Evolutionary conservation across 2,797 vertebrate genomes (phyloP), one percentile per base, ranked within the genome.

Genomic region (Diglossa cyanea): DNA sequence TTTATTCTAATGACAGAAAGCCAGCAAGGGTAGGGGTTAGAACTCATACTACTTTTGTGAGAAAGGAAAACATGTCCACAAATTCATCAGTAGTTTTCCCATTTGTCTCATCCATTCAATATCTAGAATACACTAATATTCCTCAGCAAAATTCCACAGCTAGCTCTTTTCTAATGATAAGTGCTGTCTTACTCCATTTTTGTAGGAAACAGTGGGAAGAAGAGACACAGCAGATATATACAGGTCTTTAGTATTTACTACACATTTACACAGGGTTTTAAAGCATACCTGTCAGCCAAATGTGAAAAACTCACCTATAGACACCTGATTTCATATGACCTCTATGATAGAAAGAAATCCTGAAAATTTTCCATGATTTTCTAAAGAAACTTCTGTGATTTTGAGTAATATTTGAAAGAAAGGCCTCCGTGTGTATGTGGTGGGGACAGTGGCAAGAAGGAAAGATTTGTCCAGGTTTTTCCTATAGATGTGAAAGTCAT

Each of bases 1-100:
- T 92, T 93, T 95, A 77, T 66, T 94, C 81, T 78, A 70, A 75
- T 47, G 18, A 44, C 42, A 77, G 63, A 78, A 81, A 76, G 18
- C 7, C 28, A 73, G n/a, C 7, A 55, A 79, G 6, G 9, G 11
- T 47, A 61, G 55, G n/a, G 31, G 12, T 9, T 92, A 18, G 16
- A 86, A 70, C 7, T 63, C 50, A 15, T 18, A 63, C 23, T 54
- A 10, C 39, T 62, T 72, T 30, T 61, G n/a, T 5, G 4, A 87
- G 65, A 80, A 90, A 88, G 42, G 17, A 82, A 71, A 78, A 74
- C 1, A 18, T 3, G 7, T 63, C 48, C 23, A 79, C 21, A 77
- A 74, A 93, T 54, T 61, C 20, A 74, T 71, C 14, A 44, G 18
- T 33, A 82, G 25, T 60, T 67, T 90, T 74, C 14, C 30, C 28